These are phyloP conservation scores for Thunnus albacares DNA, from an alignment of 2,797 vertebrate genomes.

Conservation along the genomic window DNA sequence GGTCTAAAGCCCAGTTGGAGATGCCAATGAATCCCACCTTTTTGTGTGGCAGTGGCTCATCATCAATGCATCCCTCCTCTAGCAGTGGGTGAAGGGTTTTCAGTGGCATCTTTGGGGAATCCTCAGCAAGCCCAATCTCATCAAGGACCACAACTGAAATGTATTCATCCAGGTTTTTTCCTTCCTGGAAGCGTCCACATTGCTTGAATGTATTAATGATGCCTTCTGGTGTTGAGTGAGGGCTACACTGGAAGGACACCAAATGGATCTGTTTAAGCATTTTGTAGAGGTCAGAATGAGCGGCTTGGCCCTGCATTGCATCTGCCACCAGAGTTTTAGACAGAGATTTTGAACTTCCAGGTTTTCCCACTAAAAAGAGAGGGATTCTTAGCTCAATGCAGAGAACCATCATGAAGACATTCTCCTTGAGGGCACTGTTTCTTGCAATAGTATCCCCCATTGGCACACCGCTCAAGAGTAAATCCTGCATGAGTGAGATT, in stretches of 20 bases:
- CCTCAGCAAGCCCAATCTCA: conserved; percentile 97
- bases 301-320: conserved; percentile 96
- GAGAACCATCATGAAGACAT: conserved; percentile 99
- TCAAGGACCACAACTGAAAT: conserved; percentile 97
- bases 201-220: conserved; percentile 97
- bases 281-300: conserved; percentile 92
- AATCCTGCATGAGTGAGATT: conserved; percentile 91
- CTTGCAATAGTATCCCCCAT: conserved; percentile 92
- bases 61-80: conserved; percentile 97
- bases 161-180: conserved; percentile 93
- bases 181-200: conserved; percentile 96
- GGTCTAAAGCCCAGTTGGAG: conserved; percentile 98
- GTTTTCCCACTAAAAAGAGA: conserved; percentile 97
- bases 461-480: conserved; percentile 90
- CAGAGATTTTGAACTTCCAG: conserved; percentile 97
- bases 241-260: conserved; percentile 98
- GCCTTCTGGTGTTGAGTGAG: conserved; percentile 96
- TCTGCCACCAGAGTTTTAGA: conserved; percentile 97
- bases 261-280: conserved; percentile 94
- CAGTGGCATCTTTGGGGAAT: conserved; percentile 97
- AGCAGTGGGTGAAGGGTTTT: conserved; percentile 96
- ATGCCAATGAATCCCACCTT: conserved; percentile 98
- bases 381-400: conserved; percentile 97
- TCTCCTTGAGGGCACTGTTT: conserved; percentile 95
- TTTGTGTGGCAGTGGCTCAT: conserved; percentile 92